Evolutionary conservation across 53 echinoderm and acorn worm species (phyloP).

Genomic region (Paracentrotus lividus): DNA sequence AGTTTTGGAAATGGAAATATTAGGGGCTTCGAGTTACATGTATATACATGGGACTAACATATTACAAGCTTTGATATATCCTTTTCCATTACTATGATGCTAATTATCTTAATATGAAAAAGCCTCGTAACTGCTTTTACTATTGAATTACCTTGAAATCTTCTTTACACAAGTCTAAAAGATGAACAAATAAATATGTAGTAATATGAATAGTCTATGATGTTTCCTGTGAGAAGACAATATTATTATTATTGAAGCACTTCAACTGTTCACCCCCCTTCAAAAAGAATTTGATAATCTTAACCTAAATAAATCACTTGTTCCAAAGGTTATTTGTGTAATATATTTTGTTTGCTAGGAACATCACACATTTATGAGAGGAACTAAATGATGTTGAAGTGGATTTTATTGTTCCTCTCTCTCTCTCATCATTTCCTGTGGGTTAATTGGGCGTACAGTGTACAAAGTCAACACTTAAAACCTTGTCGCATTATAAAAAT

Average conservation of each 20-base stretch:
- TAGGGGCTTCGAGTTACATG: no score
- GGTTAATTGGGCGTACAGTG: conserved; percentile 45
- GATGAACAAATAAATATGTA: no score
- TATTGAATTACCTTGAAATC: no score
- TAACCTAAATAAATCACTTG: conserved; percentile 25
- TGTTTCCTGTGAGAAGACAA: neutral
- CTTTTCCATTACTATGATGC: no score
- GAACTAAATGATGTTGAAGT: neutral
- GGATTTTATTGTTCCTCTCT: neutral
- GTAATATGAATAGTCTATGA: neutral
- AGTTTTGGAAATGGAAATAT: no score
- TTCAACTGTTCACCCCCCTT: neutral
- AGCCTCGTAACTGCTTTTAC: no score
- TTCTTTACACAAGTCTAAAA: no score
- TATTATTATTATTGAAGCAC: neutral
- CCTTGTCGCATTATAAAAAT: neutral
- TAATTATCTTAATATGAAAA: no score
- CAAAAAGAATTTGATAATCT: neutral
- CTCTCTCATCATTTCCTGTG: conserved; percentile 1
- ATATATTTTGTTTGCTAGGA: conserved; percentile 5
- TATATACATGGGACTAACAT: no score
- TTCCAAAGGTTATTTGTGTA: conserved; percentile 20
- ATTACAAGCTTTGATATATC: no score
- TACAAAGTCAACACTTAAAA: neutral
- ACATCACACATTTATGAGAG: conserved; percentile 16